Conservation (phyloP, 1,140 invertebrate genomes). For the Cataglyphis hispanica region DNA sequence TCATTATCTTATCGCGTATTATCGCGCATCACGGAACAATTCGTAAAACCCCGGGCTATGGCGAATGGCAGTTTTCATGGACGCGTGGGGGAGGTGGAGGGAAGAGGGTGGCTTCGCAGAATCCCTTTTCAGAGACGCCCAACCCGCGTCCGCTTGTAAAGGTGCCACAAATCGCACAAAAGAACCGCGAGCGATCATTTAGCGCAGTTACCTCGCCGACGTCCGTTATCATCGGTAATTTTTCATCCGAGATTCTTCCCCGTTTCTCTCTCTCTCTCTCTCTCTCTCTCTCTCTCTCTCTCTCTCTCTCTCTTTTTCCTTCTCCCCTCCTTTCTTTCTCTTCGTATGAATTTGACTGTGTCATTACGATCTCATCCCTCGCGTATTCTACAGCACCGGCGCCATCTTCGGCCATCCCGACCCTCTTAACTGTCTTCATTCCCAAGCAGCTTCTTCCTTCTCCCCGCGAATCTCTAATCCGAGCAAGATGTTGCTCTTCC, state of each 20-base stretch:
- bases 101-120: constrained; percentile 13
- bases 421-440: constrained; percentile 64
- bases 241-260: constrained; percentile 68
- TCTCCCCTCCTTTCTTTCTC: constrained; percentile 15
- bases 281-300: constrained; percentile 1
- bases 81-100: not conserved
- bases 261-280: not conserved
- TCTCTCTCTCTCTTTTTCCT: not conserved
- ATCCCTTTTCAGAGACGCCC: constrained; percentile 34
- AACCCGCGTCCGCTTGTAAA: constrained; percentile 47
- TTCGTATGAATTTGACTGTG: constrained; percentile 75
- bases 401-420: constrained; percentile 60
- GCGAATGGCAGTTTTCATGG: constrained; percentile 53
- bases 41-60: constrained; percentile 52
- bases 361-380: constrained; percentile 65
- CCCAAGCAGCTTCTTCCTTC: constrained; percentile 50
- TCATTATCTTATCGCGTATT: constrained; percentile 57
- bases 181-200: constrained; percentile 65
- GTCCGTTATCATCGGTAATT: constrained; percentile 71
- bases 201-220: constrained; percentile 63
- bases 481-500: constrained; percentile 78
- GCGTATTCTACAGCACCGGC: constrained; percentile 52
- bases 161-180: constrained; percentile 64
- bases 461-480: constrained; percentile 74
- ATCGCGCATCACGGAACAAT: constrained; percentile 53